These are phyloP conservation scores for Gallinago media DNA, from an alignment of 2,113 vertebrate genomes.

Conservation along the genomic window DNA sequence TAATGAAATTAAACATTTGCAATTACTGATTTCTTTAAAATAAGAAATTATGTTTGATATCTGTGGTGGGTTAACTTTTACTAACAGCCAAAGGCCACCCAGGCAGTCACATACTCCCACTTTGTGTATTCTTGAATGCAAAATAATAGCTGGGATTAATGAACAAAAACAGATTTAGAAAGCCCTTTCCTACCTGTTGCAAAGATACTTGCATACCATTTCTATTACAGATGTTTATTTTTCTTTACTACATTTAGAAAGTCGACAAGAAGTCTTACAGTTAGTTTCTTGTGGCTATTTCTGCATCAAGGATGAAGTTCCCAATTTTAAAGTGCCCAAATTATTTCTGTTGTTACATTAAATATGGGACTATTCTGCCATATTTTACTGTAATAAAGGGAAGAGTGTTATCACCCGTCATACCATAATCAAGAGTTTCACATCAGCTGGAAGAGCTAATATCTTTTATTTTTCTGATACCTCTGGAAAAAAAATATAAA, in stretches of 20 bases:
- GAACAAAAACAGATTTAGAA: neutral
- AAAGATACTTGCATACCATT: neutral
- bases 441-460: neutral
- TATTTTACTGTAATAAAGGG: neutral
- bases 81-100: neutral
- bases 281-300: neutral
- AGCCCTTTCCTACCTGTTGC: neutral
- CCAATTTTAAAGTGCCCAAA: neutral
- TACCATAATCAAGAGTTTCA: neutral
- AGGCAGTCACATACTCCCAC: neutral
- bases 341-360: neutral
- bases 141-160: neutral
- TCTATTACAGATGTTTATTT: neutral
- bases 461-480: neutral
- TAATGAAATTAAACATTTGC: neutral
- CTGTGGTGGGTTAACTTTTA: neutral
- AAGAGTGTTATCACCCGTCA: neutral
- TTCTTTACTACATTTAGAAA: neutral
- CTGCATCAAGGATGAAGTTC: neutral
- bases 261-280: neutral
- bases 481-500: neutral
- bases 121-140: neutral
- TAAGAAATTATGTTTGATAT: fast-evolving
- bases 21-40: neutral
- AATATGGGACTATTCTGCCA: neutral